Percentiles rank a stretch among this genome's conserved stretches.
Evolutionary conservation across 2,113 vertebrate species (phyloP).

Genomic region (Antechinus stuartii): DNA sequence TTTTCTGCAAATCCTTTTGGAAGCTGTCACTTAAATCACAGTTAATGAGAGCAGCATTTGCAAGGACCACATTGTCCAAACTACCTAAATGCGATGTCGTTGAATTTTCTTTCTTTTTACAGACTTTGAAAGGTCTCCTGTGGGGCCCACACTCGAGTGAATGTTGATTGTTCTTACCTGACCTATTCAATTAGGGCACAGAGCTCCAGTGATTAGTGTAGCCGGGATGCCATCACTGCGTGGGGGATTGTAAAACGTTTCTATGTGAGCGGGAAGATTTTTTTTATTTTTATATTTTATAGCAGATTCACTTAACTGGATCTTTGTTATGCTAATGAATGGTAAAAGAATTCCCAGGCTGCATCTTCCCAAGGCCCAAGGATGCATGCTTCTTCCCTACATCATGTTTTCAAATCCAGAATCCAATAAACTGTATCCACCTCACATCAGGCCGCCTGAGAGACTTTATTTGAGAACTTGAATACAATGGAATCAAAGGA

Average conservation of each 20-base stretch:
- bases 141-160: conserved; percentile 40
- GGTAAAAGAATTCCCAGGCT: not conserved
- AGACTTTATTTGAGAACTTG: conserved; percentile 17
- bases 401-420: conserved; percentile 25
- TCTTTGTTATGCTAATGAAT: conserved; percentile 61
- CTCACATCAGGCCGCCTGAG: not conserved
- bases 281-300: conserved; percentile 2
- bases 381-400: conserved; percentile 9
- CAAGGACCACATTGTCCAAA: conserved; percentile 45
- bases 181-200: conserved; percentile 41
- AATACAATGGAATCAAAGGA: conserved; percentile 17
- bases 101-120: conserved; percentile 64
- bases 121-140: conserved; percentile 62
- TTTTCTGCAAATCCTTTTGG: conserved; percentile 59
- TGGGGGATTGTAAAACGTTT: conserved; percentile 37
- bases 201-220: conserved; percentile 19
- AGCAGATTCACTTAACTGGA: conserved; percentile 7
- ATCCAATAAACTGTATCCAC: conserved; percentile 16
- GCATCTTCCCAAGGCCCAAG: conserved; percentile 38
- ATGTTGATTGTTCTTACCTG: conserved; percentile 45
- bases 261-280: conserved; percentile 27
- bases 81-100: conserved; percentile 51
- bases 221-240: not conserved
- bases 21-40: conserved; percentile 71
- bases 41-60: conserved; percentile 59